Evolutionary conservation across 1,140 invertebrate genomes (phyloP), one percentile per base, ranked within the genome.

Genomic region (Augochlora pura): DNA sequence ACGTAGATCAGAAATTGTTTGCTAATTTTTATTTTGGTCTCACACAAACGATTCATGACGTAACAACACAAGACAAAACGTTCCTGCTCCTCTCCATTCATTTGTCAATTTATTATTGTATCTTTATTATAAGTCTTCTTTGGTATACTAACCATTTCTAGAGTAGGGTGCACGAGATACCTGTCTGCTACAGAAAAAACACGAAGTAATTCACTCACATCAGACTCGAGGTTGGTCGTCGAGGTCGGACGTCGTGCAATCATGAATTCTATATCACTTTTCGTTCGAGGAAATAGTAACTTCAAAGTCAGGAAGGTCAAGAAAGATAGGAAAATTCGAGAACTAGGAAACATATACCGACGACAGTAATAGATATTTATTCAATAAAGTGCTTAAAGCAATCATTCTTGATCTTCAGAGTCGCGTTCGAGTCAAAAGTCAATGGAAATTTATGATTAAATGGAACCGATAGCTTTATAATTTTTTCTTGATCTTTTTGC

Each of bases 231-330:
- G 14, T n/a, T 16, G 8, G 9, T 21, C 25, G 7, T 5, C 46
- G 27, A 52, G 18, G 18, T 23, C 18, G 49, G 16, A 18, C 32
- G 49, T 52, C 49, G 49, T 6, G 14, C 9, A 21, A 57, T n/a
- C 21, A n/a, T n/a, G 9, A 57, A 25, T 59, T 10, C 18, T 27
- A 25, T 8, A 10, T 81, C 46, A 38, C 1, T 60, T 64, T 27
- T 52, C 14, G 39, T 49, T 70, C 62, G 21, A 32, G 7, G 14
- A 80, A 23, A 16, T 54, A 67, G 71, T 18, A 23, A 65, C 21
- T n/a, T 18, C 0, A n/a, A 3, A 27, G 42, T 1, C 18, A n/a
- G 7, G n/a, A 57, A 57, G 27, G 4, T 14, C 18, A 18, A 60
- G 6, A 10, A 14, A 2, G n/a, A 32, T 27, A 32, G 46, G 38